phyloP scores from a whole-genome alignment of 2,113 vertebrate species.

The Protobothrops mucrosquamatus region DNA sequence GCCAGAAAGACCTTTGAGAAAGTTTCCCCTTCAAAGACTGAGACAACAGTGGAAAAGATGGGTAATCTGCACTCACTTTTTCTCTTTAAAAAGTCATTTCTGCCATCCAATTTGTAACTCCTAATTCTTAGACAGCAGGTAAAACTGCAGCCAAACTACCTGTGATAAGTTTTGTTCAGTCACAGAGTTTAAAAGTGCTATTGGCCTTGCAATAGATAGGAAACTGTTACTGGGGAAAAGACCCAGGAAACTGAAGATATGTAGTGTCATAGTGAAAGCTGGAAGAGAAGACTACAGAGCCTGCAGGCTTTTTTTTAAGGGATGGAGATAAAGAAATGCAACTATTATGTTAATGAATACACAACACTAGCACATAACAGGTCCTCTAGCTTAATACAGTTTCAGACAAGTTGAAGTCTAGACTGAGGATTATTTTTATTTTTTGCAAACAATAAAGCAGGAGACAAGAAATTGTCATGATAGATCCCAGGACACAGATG shows the following conservation, averaged over 20 bases:
- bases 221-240: background rate
- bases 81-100: background rate
- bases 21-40: rapidly evolving
- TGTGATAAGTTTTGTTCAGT: background rate
- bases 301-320: background rate
- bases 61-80: background rate
- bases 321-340: background rate
- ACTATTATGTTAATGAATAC: background rate
- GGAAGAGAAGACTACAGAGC: background rate
- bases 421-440: background rate
- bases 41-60: too few relatives aligned
- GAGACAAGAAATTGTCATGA: background rate
- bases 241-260: background rate
- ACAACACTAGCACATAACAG: background rate
- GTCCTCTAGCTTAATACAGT: background rate
- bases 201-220: background rate
- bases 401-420: background rate
- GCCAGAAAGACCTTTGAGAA: background rate
- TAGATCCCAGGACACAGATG: background rate
- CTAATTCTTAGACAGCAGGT: background rate
- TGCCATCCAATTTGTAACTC: background rate
- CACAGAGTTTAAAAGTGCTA: background rate
- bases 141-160: background rate
- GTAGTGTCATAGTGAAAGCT: background rate
- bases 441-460: background rate